Conservation (phyloP, 2,888 invertebrate genomes). For the Hydroisotoma schaefferi region DNA sequence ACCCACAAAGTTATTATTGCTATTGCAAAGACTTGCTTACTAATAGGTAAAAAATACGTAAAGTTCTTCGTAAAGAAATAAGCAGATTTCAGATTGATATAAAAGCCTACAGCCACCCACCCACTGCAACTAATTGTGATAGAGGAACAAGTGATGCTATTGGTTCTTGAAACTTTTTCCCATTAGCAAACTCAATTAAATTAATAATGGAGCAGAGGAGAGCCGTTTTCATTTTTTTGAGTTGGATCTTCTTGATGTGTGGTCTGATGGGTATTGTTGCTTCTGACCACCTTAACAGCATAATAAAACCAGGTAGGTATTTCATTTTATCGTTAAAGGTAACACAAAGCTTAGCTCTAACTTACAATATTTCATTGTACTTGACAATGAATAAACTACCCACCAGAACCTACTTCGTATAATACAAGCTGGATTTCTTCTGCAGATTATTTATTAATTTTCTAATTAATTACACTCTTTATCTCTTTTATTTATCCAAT, state of each 20-base stretch:
- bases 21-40: too few species aligned
- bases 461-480: slow-evolving; percentile 3
- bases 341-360: not conserved
- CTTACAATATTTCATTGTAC: too few species aligned
- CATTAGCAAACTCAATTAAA: not conserved
- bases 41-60: too few species aligned
- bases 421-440: too few species aligned
- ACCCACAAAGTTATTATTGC: too few species aligned
- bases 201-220: slow-evolving; percentile 11
- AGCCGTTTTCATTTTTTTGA: not conserved
- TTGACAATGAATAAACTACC: too few species aligned
- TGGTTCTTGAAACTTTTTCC: not conserved
- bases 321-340: not conserved
- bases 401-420: too few species aligned
- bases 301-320: not conserved
- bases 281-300: not conserved
- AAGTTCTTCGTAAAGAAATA: too few species aligned
- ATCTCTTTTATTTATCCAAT: not conserved
- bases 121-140: too few species aligned
- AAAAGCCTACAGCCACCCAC: too few species aligned
- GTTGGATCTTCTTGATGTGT: slow-evolving; percentile 11
- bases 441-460: slow-evolving; percentile 4
- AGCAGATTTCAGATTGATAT: too few species aligned
- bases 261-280: not conserved
- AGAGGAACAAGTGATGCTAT: not conserved